Conservation (phyloP, 2,113 vertebrate genomes). For the Sander vitreus region DNA sequence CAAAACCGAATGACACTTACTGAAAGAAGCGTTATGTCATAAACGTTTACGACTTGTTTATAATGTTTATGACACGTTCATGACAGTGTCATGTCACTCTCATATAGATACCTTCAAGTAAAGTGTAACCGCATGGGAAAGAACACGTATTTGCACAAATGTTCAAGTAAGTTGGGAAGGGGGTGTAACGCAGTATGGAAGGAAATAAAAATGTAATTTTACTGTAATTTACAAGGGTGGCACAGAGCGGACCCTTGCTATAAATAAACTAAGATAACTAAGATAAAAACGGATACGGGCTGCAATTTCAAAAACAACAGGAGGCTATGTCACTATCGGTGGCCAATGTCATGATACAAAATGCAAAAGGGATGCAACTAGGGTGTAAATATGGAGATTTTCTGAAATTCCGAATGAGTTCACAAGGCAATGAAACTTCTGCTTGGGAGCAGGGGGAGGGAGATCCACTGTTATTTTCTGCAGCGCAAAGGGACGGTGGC, state of each 20-base stretch:
- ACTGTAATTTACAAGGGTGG: neutral
- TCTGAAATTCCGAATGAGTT: neutral
- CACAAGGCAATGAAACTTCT: neutral
- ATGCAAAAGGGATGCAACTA: neutral
- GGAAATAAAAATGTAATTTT: neutral
- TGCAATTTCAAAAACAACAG: constrained; percentile 10
- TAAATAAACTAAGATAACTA: neutral
- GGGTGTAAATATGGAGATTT: constrained; percentile 29
- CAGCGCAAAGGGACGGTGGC: neutral
- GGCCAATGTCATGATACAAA: neutral
- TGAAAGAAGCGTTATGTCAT: too few species aligned
- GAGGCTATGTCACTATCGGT: neutral
- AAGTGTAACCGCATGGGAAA: too few species aligned
- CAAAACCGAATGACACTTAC: too few species aligned
- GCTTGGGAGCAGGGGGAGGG: neutral
- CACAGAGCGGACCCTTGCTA: neutral
- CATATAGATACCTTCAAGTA: too few species aligned
- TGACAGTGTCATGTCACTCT: too few species aligned
- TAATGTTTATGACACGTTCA: too few species aligned
- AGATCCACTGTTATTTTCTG: constrained; percentile 19
- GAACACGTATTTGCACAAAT: neutral
- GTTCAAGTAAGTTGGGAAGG: neutral
- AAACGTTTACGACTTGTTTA: too few species aligned
- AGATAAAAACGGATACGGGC: neutral
- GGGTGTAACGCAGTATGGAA: neutral